A percentile compares a stretch with the other conserved stretches of the same genome.
Conservation (phyloP, 2,113 vertebrate species). For the Himantopus leucocephalus region DNA sequence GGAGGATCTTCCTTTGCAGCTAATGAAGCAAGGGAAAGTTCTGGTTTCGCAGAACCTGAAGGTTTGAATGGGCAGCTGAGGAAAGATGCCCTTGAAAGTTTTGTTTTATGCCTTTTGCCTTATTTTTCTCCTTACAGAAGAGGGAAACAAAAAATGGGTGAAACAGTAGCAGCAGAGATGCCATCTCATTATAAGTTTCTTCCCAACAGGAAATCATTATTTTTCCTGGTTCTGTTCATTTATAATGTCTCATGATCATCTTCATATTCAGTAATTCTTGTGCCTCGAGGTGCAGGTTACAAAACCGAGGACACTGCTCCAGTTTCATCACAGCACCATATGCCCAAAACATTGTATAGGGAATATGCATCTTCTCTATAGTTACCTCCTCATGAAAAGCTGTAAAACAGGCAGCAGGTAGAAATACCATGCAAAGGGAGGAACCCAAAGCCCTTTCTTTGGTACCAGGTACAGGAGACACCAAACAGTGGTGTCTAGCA, state of each 20-base stretch:
- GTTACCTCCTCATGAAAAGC: not conserved
- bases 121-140: not conserved
- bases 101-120: not conserved
- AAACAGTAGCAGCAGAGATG: not conserved
- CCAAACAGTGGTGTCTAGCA: not conserved
- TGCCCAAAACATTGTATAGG: not conserved
- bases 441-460: not conserved
- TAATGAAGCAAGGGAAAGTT: conserved; percentile 45
- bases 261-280: not conserved
- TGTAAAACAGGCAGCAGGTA: not conserved
- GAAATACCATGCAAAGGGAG: not conserved
- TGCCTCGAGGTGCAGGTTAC: not conserved
- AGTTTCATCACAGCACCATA: not conserved
- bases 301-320: not conserved
- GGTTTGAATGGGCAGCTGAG: not conserved
- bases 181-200: not conserved
- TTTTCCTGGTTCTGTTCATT: not conserved
- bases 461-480: not conserved
- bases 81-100: not conserved
- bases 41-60: not conserved
- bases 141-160: not conserved
- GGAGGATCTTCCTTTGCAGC: conserved; percentile 42
- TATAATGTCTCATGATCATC: not conserved
- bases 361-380: not conserved
- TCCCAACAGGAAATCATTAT: not conserved